Conservation (phyloP, 2,888 invertebrate species). For the Deilephila elpenor region DNA sequence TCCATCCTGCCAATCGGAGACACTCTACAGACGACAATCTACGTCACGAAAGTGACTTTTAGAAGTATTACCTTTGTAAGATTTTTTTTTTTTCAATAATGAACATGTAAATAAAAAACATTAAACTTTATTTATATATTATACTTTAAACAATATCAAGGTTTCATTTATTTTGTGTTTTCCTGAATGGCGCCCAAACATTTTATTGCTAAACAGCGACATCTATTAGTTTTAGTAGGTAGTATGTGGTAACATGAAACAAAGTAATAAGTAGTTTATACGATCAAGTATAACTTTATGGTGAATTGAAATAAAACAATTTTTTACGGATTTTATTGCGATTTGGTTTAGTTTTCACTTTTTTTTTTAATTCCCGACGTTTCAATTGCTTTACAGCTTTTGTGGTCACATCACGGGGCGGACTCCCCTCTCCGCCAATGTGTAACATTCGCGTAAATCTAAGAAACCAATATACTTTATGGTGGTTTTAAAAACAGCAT, state of each 20-base stretch:
- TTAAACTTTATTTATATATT: not conserved
- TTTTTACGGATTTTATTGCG: too few species aligned
- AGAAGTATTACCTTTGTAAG: slow-evolving; percentile 35
- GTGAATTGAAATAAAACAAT: too few species aligned
- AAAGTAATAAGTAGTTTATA: too few species aligned
- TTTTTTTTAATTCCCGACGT: too few species aligned
- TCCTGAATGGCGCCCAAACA: not conserved
- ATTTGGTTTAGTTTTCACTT: too few species aligned
- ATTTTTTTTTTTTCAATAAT: not conserved
- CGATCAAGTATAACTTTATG: too few species aligned
- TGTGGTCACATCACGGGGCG: too few species aligned
- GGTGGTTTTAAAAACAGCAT: not conserved
- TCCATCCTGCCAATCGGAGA: slow-evolving; percentile 64
- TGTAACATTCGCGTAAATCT: too few species aligned
- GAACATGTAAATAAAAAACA: not conserved
- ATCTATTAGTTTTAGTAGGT: not conserved
- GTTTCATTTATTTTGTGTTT: not conserved
- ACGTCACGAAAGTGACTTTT: slow-evolving; percentile 79
- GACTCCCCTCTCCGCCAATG: too few species aligned
- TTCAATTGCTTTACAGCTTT: too few species aligned
- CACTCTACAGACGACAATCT: slow-evolving; percentile 73
- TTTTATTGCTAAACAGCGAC: not conserved
- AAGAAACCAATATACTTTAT: too few species aligned
- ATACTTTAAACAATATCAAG: not conserved
- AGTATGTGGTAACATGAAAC: not conserved